phyloP scores from a whole-genome alignment of 2,888 invertebrate species.

The Cantharis rufa region DNA sequence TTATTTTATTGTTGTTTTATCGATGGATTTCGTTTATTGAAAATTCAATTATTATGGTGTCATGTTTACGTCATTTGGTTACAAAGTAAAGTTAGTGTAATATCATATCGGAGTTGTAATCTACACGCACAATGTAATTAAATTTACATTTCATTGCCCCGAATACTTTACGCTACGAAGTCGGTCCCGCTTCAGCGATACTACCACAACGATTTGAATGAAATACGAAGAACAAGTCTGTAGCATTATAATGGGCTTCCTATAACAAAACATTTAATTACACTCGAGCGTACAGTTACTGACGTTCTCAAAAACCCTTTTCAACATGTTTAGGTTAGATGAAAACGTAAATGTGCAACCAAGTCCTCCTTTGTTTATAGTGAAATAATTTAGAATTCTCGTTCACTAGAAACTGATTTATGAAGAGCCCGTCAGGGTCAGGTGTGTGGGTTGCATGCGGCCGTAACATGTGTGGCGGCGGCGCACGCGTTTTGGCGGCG shows the following conservation, averaged over 20 bases:
- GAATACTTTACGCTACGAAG: slow-evolving; percentile 20
- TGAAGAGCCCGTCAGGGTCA: slow-evolving; percentile 40
- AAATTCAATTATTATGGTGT: slow-evolving; percentile 24
- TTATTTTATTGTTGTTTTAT: slow-evolving; percentile 1
- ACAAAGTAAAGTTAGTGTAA: slow-evolving; percentile 24
- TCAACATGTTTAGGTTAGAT: slow-evolving; percentile 19
- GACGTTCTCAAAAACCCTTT: slow-evolving; percentile 24
- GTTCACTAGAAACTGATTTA: slow-evolving; percentile 38
- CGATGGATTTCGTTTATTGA: slow-evolving; percentile 12
- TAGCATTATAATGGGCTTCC: slow-evolving; percentile 25
- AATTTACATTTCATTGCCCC: slow-evolving; percentile 31
- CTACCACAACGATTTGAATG: slow-evolving; percentile 18
- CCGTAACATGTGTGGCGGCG: slow-evolving; percentile 30
- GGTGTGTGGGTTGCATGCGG: slow-evolving; percentile 34
- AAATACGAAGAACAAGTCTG: slow-evolving; percentile 28
- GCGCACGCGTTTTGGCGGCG: slow-evolving; percentile 46
- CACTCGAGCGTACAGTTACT: slow-evolving; percentile 20
- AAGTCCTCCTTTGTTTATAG: slow-evolving; percentile 28
- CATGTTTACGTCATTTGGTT: slow-evolving; percentile 21
- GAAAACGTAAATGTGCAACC: slow-evolving; percentile 26
- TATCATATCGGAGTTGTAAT: slow-evolving; percentile 29
- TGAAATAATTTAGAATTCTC: slow-evolving; percentile 30
- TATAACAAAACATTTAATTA: slow-evolving; percentile 31
- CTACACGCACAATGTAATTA: slow-evolving; percentile 31
- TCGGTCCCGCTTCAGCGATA: slow-evolving; percentile 19